Evolutionary conservation across 2,888 invertebrate species (phyloP), one percentile per base, ranked within the genome.

Genomic region (Hetaerina titia): DNA sequence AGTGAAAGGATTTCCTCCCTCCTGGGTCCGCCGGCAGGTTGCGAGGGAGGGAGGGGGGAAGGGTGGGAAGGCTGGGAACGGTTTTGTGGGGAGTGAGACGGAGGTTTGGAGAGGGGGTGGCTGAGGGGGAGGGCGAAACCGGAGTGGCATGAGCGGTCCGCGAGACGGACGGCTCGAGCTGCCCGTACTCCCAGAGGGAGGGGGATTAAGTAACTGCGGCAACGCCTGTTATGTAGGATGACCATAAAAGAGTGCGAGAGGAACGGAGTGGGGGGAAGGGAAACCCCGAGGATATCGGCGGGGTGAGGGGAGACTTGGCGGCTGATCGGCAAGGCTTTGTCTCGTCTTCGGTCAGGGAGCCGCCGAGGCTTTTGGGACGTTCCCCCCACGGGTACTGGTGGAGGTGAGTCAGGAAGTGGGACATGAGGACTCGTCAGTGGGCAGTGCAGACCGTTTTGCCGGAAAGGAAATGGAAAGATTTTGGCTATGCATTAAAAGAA

Each of bases 151-250:
- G 25, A 11, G 31, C 31, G 11, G 15, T 9, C 9, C 13, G 69
- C n/a, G 69, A 81, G 74, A 19, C 81, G 1, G 81, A 31, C 81
- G 31, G 31, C 9, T 25, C 81, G 45, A 31, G 81, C 81, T 22
- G 69, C 81, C 31, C 22, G 8, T 69, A n/a, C 69, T 69, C 69
- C 22, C 69, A 9, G 81, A 81, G 31, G 45, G 45, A 45, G 45
- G 45, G 25, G 31, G 81, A 81, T 81, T 81, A 81, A 81, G 81
- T 81, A 81, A 81, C 81, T 15, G 31, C 81, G 81, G 81, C 31
- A 25, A 81, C 31, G 81, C 81, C 81, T 81, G 25, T 81, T 81
- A 81, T 81, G 81, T 81, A 81, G 81, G 81, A 81, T 81, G 81
- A 31, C 81, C 81, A 81, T 81, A 81, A 81, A 81, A 81, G 81